Evolutionary conservation across 2,797 vertebrate genomes (phyloP).

Genomic region (Geotria australis): DNA sequence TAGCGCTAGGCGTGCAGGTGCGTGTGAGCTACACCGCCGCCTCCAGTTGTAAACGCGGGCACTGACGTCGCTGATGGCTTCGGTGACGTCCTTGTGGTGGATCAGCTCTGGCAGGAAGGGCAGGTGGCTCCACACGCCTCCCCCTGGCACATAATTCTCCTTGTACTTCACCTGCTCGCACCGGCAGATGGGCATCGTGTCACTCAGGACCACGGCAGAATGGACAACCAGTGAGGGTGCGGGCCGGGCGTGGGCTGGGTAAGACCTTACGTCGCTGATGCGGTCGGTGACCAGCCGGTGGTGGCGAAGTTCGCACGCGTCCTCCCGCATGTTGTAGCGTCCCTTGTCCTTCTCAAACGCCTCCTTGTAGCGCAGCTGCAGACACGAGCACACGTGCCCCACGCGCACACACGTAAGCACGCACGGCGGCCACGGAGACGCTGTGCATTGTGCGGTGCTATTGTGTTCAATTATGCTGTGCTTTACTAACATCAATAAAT

Average conservation of each 20-base stretch:
- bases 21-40: no score
- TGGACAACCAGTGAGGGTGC: no score
- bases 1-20: no score
- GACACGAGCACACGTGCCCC: no score
- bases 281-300: conserved; percentile 78
- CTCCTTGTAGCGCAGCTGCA: conserved; percentile 88
- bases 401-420: no score
- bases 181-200: neutral
- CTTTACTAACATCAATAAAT: no score
- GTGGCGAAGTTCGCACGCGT: conserved; percentile 56
- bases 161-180: conserved; percentile 59
- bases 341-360: conserved; percentile 65
- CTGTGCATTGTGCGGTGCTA: no score
- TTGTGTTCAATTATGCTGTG: no score
- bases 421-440: no score
- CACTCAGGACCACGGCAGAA: neutral
- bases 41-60: neutral
- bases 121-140: conserved; percentile 84
- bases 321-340: conserved; percentile 59
- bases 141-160: conserved; percentile 54
- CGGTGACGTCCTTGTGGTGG: conserved; percentile 36
- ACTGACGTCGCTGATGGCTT: conserved; percentile 59
- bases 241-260: neutral
- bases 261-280: conserved; percentile 46
- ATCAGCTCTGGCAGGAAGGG: conserved; percentile 66